These are phyloP conservation scores for Moxostoma hubbsi DNA, from an alignment of 2,797 vertebrate genomes.

Conservation along the genomic window DNA sequence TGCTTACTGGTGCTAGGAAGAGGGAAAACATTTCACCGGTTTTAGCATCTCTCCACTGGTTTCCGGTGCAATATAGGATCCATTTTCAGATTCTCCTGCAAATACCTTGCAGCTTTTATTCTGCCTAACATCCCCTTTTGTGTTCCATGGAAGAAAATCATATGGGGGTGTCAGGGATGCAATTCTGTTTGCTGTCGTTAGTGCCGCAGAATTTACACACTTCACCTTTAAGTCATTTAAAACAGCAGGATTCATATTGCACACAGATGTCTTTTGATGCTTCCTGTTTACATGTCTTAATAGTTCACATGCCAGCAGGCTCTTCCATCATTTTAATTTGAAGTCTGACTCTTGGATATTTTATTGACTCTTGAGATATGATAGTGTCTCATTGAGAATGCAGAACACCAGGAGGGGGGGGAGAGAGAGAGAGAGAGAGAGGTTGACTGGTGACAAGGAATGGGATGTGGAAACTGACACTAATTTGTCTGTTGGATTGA, in stretches of 20 bases:
- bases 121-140: too few species aligned
- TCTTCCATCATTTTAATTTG: slow-evolving; percentile 66
- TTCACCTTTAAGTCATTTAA: slow-evolving; percentile 7
- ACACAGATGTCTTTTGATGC: slow-evolving; percentile 60
- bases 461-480: slow-evolving; percentile 61
- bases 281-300: slow-evolving; percentile 59
- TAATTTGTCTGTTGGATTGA: slow-evolving; percentile 74
- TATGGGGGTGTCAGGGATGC: background rate
- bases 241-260: background rate
- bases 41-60: too few species aligned
- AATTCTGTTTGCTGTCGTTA: background rate
- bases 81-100: background rate
- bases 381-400: slow-evolving; percentile 34
- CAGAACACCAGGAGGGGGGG: slow-evolving; percentile 5
- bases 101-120: too few species aligned
- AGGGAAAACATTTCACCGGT: too few species aligned
- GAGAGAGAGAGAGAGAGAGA: slow-evolving; percentile 57
- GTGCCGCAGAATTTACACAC: background rate
- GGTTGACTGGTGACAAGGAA: slow-evolving; percentile 57
- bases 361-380: slow-evolving; percentile 62
- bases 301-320: slow-evolving; percentile 55
- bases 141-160: too few species aligned
- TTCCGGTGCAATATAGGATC: too few species aligned
- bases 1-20: too few species aligned
- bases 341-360: slow-evolving; percentile 63